Evolutionary conservation across 2,888 invertebrate species (phyloP), one percentile per base, ranked within the genome.

Genomic region (Junonia oenone): DNA sequence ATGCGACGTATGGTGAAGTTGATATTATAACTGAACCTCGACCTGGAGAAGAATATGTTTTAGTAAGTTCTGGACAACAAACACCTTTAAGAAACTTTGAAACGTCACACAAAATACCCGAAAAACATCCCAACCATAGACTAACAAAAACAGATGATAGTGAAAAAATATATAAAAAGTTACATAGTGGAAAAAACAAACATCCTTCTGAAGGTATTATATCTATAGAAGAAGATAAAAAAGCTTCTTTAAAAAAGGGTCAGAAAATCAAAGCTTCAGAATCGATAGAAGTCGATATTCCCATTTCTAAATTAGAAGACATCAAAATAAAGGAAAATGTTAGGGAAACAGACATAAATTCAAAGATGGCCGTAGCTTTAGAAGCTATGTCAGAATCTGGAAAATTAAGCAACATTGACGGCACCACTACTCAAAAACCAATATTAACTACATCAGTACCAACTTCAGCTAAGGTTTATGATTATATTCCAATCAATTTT

Each of bases 21-120:
- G 91, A 93, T 67, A 83, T 93, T 57, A 92, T 93, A 69, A 92
- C 92, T 48, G 91, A 92, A 76, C 92, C 94, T 11, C 86, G 92
- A 64, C 92, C 92, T 14, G 93, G 93, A 19, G 92, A 94, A 68
- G 93, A 94, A 73, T 94, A 92, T 75, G 94, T 94, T 40, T 88
- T 92, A 67, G 92, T 94, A 55, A 92, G 93, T 66, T 87, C 91
- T 13, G 90, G 89, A 15, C 86, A 88, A 61, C 88, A 90, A 64
- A 89, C 88, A 19, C 83, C 89, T 1, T 54, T 90, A 22, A 80
- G 83, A 67, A 81, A 80, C 67, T 95, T 95, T 68, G 94, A 95
- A 80, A 94, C 94, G 1, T 90, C 95, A 1, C 95, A 95, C 73
- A 95, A 95, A 81, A 91, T 94, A 63, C 93, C 93, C 0, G 91